phyloP scores from a whole-genome alignment of 2,113 vertebrate genomes.

The Nipponia nippon region DNA sequence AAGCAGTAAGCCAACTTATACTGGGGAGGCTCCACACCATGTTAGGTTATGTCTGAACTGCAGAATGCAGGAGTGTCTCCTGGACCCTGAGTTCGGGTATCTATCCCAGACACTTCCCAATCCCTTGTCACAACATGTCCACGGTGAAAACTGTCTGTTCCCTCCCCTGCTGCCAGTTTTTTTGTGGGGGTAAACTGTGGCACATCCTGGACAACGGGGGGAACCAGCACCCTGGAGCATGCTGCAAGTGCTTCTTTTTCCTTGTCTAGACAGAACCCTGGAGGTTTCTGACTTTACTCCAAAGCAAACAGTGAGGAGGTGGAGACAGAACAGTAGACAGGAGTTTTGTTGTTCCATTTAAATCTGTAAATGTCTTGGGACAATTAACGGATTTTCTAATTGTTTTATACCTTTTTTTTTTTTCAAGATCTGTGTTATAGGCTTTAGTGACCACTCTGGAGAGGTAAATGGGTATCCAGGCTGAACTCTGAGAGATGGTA shows the following conservation, averaged over 20 bases:
- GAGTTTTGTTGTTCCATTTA: neutral
- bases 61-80: neutral
- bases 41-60: neutral
- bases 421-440: neutral
- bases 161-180: neutral
- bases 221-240: neutral
- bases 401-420: neutral
- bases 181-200: neutral
- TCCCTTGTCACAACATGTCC: neutral
- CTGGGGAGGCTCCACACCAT: neutral
- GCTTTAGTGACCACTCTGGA: neutral
- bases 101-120: neutral
- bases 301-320: neutral
- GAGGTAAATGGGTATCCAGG: neutral
- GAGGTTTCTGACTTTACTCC: neutral
- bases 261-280: neutral
- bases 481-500: neutral
- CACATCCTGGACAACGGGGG: neutral
- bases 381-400: neutral
- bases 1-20: neutral
- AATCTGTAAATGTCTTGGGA: neutral
- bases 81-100: neutral
- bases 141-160: neutral
- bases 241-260: neutral
- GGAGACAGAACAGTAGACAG: neutral